Evolutionary conservation across 2,888 invertebrate species (phyloP), one percentile per base, ranked within the genome.

Genomic region (Nemapogon koenigi): DNA sequence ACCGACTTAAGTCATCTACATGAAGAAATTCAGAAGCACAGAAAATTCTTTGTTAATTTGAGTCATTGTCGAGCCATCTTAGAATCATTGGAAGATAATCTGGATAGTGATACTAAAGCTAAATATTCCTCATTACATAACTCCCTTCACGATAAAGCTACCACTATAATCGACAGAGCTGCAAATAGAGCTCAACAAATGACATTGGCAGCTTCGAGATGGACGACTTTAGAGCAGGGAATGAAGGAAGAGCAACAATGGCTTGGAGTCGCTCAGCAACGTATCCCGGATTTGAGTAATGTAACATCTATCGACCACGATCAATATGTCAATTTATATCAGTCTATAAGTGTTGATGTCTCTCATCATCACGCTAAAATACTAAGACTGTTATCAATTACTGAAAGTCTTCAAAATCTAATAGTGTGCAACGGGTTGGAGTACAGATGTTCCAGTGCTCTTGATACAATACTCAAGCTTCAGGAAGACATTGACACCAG

Each of bases 1-100:
- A 84, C 82, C 25, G 86, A 87, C 48, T 70, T 92, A 43, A 87
- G 89, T 49, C 90, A 92, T 50, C 69, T 94, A n/a, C 90, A 91
- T 52, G 90, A 91, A 52, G 93, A 93, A 71, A 90, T 94, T 70
- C 92, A 92, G 52, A 93, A 91, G 56, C 91, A 93, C 52, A 82
- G 93, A 26, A 91, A 90, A 55, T 93, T 94, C 78, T 94, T 94
- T 55, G 90, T 91, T 0, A 93, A 92, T 49, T 65, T 94, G 6
- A 93, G 91, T 52, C 91, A 93, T 47, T 94, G 94, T 53, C 83
- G 91, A 49, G 90, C 89, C 8, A 91, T 94, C 50, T 72, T 94
- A 26, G 93, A 94, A 61, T 92, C 92, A 0, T 66, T 94, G 16
- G 92, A 92, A 64, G 88, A 88, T 46, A 91, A 92, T 57, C 76